A percentile compares a stretch with the other conserved stretches of the same genome.
Evolutionary conservation across 2,888 invertebrate species (phyloP).

Genomic region (Drosophila falleni): DNA sequence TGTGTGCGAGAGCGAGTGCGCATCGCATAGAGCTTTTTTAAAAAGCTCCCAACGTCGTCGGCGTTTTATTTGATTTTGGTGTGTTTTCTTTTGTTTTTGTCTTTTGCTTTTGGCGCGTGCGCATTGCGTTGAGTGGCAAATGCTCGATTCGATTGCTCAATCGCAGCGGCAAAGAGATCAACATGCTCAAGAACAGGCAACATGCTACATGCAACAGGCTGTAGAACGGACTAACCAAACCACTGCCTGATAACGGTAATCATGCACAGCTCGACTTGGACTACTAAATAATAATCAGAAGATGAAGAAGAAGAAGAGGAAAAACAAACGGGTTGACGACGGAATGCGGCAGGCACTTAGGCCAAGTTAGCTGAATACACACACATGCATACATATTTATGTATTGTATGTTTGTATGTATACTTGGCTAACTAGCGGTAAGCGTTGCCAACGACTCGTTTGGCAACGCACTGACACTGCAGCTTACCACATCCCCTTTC

Average conservation of each 20-base stretch:
- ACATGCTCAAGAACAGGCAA: slow-evolving; percentile 30
- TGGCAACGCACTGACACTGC: slow-evolving; percentile 63
- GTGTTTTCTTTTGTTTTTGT: slow-evolving; percentile 3
- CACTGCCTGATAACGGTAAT: slow-evolving; percentile 68
- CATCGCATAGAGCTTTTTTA: slow-evolving; percentile 49
- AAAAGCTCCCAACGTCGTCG: slow-evolving; percentile 8
- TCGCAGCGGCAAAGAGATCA: slow-evolving; percentile 32
- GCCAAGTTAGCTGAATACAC: slow-evolving; percentile 16
- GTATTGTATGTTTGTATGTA: neutral
- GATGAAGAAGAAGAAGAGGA: slow-evolving; percentile 11
- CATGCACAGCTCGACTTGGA: slow-evolving; percentile 53
- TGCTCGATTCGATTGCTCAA: slow-evolving; percentile 61
- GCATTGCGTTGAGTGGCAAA: slow-evolving; percentile 45
- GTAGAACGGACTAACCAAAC: slow-evolving; percentile 20
- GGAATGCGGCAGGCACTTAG: slow-evolving; percentile 68
- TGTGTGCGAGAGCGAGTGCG: slow-evolving; percentile 75
- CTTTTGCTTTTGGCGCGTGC: slow-evolving; percentile 64
- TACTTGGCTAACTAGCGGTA: slow-evolving; percentile 63
- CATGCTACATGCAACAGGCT: slow-evolving; percentile 36
- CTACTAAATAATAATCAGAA: slow-evolving; percentile 33
- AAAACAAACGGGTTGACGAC: slow-evolving; percentile 65
- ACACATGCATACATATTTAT: slow-evolving; percentile 1
- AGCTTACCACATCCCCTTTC: slow-evolving; percentile 25
- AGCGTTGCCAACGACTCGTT: slow-evolving; percentile 72
- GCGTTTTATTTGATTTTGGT: slow-evolving; percentile 19